Base-by-base conservation (phyloP, 2,113 vertebrate genomes). In the Microtus richardsoni region DNA sequence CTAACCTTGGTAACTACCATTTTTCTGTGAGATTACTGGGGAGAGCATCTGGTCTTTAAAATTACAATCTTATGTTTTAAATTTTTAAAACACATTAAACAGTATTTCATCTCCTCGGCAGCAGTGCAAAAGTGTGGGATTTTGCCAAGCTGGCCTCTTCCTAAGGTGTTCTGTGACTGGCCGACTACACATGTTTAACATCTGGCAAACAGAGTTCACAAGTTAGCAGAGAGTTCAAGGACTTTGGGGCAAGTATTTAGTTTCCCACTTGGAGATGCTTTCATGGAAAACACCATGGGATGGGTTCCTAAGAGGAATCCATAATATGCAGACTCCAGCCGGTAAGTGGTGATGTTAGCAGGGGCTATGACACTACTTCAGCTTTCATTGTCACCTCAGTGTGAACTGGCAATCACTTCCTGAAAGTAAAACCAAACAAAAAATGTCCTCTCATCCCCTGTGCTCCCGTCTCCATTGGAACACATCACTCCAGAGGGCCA, bases 201-300 rank as follows among this genome's bases (percentile, higher is more conserved):
- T 91, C 97, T 87, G 79, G 93, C 94, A 98, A 98, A 98, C 91
- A 75, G 98, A 98, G 98, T 98, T 98, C 98, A 95, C 97, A 82
- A 28, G 6, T 96, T 96, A 98, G 98, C 98, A 98, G 96, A 85
- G 97, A 96, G 95, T 96, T 98, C 97, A 97, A 95, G 98, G 97
- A 97, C 92, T 97, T 95, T 95, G 96, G 88, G 96, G 96, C 88
- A 96, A 71, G 77, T 75, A 91, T 95, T 96, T 96, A 94, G 71
- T 82, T 97, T 94, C 92, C 93, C 85, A 91, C 82, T 83, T 95
- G 78, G 5, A 89, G 95, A 97, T 95, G 97, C 96, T 98, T 97
- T 96, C 91, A 95, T 96, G 95, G 97, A 98, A 97, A 98, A 91
- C 91, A 96, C 12, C 96, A 95, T 30, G 94, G 95, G 96, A 98